Percentiles rank a stretch among this genome's conserved stretches.
These are phyloP conservation scores for Myotis brandtii DNA, from an alignment of 2,113 vertebrate species.

Conservation along the genomic window DNA sequence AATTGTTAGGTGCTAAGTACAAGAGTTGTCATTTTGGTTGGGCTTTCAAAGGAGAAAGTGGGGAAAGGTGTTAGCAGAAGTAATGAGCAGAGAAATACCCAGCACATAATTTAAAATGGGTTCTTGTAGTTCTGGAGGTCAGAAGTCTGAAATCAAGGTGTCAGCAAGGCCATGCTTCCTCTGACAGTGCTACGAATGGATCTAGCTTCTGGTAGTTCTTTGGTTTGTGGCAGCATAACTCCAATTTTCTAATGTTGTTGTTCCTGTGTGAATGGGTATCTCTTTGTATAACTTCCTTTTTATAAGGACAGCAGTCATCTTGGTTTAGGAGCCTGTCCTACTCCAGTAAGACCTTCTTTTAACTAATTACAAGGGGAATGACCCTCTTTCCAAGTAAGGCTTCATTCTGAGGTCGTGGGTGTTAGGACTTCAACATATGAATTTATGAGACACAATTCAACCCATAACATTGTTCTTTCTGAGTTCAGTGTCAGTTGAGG, in stretches of 20 bases:
- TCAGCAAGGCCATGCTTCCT: accelerated
- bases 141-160: not conserved
- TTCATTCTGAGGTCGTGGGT: not conserved
- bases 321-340: not conserved
- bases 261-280: not conserved
- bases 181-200: not conserved
- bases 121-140: not conserved
- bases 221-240: not conserved
- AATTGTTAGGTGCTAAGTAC: not conserved
- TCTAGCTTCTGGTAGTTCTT: not conserved
- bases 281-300: not conserved
- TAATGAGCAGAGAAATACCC: not conserved
- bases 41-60: not conserved
- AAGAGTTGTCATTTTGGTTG: not conserved
- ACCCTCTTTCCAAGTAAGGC: not conserved
- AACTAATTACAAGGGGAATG: not conserved
- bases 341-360: not conserved
- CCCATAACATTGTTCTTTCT: not conserved
- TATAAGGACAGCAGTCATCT: not conserved
- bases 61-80: not conserved
- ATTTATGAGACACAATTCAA: not conserved
- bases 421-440: not conserved
- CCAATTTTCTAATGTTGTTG: not conserved
- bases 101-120: not conserved
- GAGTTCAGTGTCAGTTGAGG: not conserved